Evolutionary conservation across 2,888 invertebrate genomes (phyloP), one percentile per base, ranked within the genome.

Genomic region (Scaptomyza tumidula): DNA sequence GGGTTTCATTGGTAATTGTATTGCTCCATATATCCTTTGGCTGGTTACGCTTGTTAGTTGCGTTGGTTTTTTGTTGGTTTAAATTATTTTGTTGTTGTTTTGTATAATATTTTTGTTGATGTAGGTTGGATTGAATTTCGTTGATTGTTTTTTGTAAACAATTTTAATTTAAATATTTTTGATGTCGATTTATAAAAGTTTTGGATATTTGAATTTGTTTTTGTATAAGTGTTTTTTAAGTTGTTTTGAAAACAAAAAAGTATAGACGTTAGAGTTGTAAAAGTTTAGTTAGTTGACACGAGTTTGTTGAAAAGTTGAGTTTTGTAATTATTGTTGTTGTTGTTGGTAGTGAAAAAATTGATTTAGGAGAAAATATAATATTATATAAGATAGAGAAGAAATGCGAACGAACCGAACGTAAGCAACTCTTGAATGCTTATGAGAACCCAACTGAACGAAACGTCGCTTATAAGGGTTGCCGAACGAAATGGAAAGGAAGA

Each of bases 371-470:
- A 90, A 91, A 86, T 86, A 87, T 84, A 91, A 91, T 91, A 89
- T 91, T 91, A 91, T 91, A 90, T 91, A 92, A 92, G 92, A 92
- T 91, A 92, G 91, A 92, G 91, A 91, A 92, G 91, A 92, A 92
- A 92, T 92, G 92, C 92, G 92, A 92, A 92, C 92, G 92, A 92
- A 92, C 92, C 92, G 92, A 92, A 92, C 91, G 91, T 91, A 92
- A 91, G 90, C 91, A 92, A 92, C 92, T 92, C 92, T 92, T 92
- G 91, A 91, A 92, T 92, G 92, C 91, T 91, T 92, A 92, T 92
- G 92, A 92, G 90, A 90, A 89, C 82, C 35, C 27, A 57, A 70
- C 76, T 62, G 52, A 64, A 85, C 88, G 89, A 90, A 82, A 79
- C 85, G 85, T 85, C 80, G 85, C 92, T 91, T 92, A 92, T 92